Evolutionary conservation across 2,113 vertebrate genomes (phyloP).

Genomic region (Phaethon lepturus): DNA sequence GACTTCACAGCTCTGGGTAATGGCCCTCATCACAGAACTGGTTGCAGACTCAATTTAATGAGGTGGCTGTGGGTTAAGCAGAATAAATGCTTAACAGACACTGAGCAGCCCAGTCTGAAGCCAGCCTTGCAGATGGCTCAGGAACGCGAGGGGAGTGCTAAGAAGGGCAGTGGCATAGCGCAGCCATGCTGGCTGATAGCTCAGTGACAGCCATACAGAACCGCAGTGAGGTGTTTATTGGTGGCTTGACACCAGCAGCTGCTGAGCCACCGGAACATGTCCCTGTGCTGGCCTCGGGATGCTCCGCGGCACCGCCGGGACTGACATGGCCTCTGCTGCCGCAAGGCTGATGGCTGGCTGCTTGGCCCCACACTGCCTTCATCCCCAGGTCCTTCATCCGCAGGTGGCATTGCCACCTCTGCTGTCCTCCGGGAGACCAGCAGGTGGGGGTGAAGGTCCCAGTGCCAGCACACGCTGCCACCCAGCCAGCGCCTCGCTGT

Average conservation of each 20-base stretch:
- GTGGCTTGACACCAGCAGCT: not conserved
- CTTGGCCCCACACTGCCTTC: not conserved
- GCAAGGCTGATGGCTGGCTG: not conserved
- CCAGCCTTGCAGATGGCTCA: not conserved
- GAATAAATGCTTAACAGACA: not conserved
- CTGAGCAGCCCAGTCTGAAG: not conserved
- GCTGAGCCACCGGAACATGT: rapidly evolving
- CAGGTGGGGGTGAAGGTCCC: not conserved
- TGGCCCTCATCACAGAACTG: not conserved
- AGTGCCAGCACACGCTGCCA: not conserved
- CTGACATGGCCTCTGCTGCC: rapidly evolving
- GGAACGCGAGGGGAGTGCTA: not conserved
- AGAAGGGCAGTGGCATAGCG: not conserved
- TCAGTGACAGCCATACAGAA: not conserved
- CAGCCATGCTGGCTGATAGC: not conserved
- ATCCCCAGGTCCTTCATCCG: not conserved
- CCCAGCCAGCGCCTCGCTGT: not conserved
- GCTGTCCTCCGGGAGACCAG: not conserved
- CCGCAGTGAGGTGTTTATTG: rapidly evolving
- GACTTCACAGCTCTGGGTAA: not conserved
- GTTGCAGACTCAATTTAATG: not conserved
- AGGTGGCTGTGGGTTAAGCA: not conserved
- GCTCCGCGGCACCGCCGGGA: rapidly evolving
- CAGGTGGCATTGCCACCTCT: not conserved
- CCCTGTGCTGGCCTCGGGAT: rapidly evolving